Conservation (phyloP, 2,797 vertebrate species). For the Zenarchopterus dispar region DNA sequence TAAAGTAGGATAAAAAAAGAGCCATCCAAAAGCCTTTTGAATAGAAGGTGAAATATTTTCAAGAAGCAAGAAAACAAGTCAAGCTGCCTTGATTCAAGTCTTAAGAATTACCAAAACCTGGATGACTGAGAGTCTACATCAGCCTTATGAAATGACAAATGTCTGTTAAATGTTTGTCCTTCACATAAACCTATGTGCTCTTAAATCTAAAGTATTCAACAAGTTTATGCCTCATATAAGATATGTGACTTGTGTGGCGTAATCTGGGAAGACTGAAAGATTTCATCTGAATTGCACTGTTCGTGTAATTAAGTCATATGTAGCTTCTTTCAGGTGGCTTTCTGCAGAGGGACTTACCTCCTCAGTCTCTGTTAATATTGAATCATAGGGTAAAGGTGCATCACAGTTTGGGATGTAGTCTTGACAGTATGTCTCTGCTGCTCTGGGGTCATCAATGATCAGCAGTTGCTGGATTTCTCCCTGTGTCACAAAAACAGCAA, state of each 20-base stretch:
- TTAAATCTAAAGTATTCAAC: constrained; percentile 25
- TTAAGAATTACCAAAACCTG: too few relatives aligned
- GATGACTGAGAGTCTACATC: too few relatives aligned
- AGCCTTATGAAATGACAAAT: too few relatives aligned
- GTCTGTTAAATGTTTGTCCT: too few relatives aligned
- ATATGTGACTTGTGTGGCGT: too few relatives aligned
- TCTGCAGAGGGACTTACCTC: constrained; percentile 62
- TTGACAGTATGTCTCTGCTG: constrained; percentile 86
- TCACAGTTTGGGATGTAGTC: constrained; percentile 88
- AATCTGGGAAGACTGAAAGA: too few relatives aligned
- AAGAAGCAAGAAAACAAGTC: too few relatives aligned
- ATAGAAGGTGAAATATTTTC: too few relatives aligned
- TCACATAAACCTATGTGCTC: too few relatives aligned
- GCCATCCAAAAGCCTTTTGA: too few relatives aligned
- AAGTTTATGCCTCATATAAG: constrained; percentile 11
- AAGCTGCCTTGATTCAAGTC: too few relatives aligned
- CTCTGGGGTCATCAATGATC: constrained; percentile 82
- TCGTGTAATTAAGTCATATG: background rate
- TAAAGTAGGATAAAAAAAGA: too few relatives aligned
- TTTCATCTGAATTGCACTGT: background rate
- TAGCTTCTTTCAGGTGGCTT: background rate
- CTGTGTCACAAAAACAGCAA: constrained; percentile 67
- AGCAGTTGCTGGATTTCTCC: constrained; percentile 93
- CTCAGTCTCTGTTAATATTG: constrained; percentile 73
- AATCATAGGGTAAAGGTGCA: constrained; percentile 72